Conservation (phyloP, 2,113 vertebrate genomes). For the Pungitius pungitius region DNA sequence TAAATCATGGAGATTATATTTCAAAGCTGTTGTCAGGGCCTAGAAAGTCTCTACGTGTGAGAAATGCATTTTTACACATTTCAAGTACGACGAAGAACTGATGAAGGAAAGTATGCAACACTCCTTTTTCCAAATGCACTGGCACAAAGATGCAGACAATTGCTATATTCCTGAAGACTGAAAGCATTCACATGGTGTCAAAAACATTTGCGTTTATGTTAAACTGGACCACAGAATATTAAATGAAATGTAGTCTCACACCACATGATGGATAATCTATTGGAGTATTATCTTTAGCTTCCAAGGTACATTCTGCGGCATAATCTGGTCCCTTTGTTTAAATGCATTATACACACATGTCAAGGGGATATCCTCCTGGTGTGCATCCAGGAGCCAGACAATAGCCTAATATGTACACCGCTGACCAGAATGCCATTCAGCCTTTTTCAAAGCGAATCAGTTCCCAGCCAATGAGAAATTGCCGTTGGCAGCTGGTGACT, state of each 20-base stretch:
- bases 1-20: too few relatives aligned
- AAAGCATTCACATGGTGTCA: background rate
- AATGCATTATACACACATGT: constrained; percentile 53
- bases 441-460: constrained; percentile 56
- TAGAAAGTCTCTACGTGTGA: too few relatives aligned
- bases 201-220: background rate
- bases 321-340: constrained; percentile 39
- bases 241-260: background rate
- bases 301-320: constrained; percentile 12
- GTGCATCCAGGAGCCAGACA: constrained; percentile 48
- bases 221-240: background rate
- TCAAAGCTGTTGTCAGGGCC: too few relatives aligned
- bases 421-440: constrained; percentile 52
- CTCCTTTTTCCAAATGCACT: too few relatives aligned
- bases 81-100: background rate
- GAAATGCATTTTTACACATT: background rate
- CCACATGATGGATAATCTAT: background rate
- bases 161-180: background rate
- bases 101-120: background rate
- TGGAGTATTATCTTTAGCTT: background rate
- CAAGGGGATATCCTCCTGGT: constrained; percentile 45
- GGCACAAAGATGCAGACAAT: background rate
- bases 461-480: constrained; percentile 48
- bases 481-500: constrained; percentile 54
- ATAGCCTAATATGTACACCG: constrained; percentile 41